These are phyloP conservation scores for Macrocentrus cingulum DNA, from an alignment of 1,140 invertebrate species.

Conservation along the genomic window DNA sequence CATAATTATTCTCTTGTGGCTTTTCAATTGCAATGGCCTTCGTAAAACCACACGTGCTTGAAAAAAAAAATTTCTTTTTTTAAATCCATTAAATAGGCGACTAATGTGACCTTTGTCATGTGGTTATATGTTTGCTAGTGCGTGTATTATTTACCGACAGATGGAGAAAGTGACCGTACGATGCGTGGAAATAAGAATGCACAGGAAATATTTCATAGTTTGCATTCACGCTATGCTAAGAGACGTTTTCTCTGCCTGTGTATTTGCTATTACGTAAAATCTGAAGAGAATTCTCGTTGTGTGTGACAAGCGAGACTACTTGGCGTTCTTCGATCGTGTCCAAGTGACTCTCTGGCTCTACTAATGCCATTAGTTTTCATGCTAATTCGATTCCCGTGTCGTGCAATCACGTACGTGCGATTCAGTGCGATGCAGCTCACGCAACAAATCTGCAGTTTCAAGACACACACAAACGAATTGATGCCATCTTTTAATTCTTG, in stretches of 20 bases:
- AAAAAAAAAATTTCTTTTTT: too few relatives aligned
- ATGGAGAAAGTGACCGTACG: background rate
- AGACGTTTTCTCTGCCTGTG: too few relatives aligned
- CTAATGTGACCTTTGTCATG: conserved; percentile 8
- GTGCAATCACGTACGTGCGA: conserved; percentile 39
- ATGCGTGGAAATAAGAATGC: background rate
- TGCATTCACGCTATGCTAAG: too few relatives aligned
- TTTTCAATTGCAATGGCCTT: conserved; percentile 28
- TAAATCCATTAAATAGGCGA: too few relatives aligned
- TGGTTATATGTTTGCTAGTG: background rate
- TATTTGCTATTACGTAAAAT: background rate
- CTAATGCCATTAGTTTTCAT: conserved; percentile 38
- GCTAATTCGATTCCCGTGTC: conserved; percentile 46
- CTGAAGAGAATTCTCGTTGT: too few relatives aligned
- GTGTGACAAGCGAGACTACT: too few relatives aligned
- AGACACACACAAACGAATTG: conserved; percentile 22
- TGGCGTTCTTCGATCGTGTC: background rate
- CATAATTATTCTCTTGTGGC: conserved; percentile 27
- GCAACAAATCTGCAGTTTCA: conserved; percentile 36
- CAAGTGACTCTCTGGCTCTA: conserved; percentile 16
- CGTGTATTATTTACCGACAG: background rate
- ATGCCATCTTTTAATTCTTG: conserved; percentile 30
- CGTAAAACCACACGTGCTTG: background rate
- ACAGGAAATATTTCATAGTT: background rate
- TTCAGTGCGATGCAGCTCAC: conserved; percentile 33